These are phyloP conservation scores for Galeopterus variegatus DNA, from an alignment of 2,113 vertebrate genomes.

Conservation along the genomic window DNA sequence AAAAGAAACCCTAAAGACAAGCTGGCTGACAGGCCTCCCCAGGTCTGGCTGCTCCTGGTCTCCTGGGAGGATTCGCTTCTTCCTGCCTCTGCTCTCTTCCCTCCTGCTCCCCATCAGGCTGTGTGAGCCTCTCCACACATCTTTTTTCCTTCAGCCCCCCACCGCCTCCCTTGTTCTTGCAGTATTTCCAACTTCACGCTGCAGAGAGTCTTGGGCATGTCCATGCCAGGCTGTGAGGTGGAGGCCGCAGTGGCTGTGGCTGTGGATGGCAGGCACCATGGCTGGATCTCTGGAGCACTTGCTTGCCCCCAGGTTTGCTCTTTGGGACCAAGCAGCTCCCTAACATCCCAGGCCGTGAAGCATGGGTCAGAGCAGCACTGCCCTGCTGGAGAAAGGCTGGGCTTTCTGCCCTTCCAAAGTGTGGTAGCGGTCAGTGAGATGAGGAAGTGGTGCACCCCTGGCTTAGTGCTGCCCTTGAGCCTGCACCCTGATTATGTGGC, in stretches of 20 bases:
- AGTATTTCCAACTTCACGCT: neutral
- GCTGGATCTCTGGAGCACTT: neutral
- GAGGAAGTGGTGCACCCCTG: neutral
- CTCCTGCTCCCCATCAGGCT: neutral
- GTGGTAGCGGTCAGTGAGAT: neutral
- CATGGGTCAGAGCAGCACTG: neutral
- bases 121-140: neutral
- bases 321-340: neutral
- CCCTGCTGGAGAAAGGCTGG: neutral
- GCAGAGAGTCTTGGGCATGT: neutral
- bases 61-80: neutral
- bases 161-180: neutral
- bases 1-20: neutral
- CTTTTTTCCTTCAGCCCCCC: neutral
- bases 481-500: neutral
- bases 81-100: neutral
- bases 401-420: neutral
- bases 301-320: neutral
- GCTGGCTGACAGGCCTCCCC: neutral
- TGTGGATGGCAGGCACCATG: neutral
- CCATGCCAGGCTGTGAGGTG: neutral
- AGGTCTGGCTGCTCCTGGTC: neutral
- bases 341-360: neutral
- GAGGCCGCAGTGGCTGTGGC: neutral
- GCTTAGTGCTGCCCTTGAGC: neutral